These are phyloP conservation scores for Ifrita kowaldi DNA, from an alignment of 2,113 vertebrate genomes.

Conservation along the genomic window DNA sequence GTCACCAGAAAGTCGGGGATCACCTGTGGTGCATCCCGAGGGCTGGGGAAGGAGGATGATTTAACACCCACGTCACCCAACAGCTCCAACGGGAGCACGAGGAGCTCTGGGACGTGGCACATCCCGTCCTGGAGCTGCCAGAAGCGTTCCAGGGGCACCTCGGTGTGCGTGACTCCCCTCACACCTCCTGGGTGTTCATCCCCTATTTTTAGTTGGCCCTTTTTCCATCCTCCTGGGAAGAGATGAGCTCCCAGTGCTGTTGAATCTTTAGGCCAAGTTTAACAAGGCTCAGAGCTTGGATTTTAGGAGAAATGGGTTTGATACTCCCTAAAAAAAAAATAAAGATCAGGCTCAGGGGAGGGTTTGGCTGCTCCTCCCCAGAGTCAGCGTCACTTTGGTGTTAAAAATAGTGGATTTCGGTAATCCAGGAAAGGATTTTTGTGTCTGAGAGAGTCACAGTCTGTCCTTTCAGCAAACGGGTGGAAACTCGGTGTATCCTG, in stretches of 20 bases:
- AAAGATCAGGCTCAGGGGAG: too few species aligned
- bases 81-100: not conserved
- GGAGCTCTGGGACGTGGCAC: not conserved
- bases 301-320: not conserved
- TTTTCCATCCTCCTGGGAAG: not conserved
- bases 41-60: not conserved
- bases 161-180: not conserved
- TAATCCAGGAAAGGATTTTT: not conserved
- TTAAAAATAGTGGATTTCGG: not conserved
- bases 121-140: not conserved
- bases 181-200: not conserved
- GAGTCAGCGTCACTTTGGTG: not conserved
- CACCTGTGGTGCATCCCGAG: not conserved
- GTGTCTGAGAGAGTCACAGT: not conserved
- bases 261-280: not conserved
- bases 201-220: not conserved
- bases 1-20: not conserved
- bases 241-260: accelerated
- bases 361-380: not conserved
- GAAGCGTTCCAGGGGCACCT: not conserved
- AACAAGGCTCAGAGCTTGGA: not conserved
- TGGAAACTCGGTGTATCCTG: accelerated
- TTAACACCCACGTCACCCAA: not conserved
- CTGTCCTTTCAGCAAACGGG: not conserved
- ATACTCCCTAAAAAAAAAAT: too few species aligned